Evolutionary conservation across 2,113 vertebrate species (phyloP).

Genomic region (Rhynchopsitta pachyrhyncha): DNA sequence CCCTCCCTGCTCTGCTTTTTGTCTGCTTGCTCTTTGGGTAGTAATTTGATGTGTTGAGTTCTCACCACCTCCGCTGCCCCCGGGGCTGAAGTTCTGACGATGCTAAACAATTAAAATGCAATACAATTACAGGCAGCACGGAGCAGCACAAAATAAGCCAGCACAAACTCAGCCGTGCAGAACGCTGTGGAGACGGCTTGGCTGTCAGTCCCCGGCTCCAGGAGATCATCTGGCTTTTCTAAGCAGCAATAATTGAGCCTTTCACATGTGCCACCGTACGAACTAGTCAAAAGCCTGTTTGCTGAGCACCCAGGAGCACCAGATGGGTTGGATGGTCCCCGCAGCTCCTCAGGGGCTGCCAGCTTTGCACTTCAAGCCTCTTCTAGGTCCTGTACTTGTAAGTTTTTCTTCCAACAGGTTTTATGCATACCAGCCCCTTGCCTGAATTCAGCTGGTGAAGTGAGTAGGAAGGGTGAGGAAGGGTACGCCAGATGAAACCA

Average conservation of each 20-base stretch:
- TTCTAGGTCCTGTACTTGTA: background rate
- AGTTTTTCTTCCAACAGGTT: background rate
- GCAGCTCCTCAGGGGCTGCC: background rate
- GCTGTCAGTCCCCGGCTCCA: background rate
- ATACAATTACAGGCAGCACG: conserved; percentile 32
- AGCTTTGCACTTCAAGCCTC: background rate
- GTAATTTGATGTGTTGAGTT: conserved; percentile 45
- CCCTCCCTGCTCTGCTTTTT: background rate
- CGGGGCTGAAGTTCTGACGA: background rate
- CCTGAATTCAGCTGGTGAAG: background rate
- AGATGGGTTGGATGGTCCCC: background rate
- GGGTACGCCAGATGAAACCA: background rate
- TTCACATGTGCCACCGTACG: background rate
- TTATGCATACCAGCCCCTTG: background rate
- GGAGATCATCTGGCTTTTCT: conserved; percentile 47
- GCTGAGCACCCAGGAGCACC: background rate
- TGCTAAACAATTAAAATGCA: conserved; percentile 56
- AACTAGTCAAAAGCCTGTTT: conserved; percentile 24
- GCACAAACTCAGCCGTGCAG: conserved; percentile 4
- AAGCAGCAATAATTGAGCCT: conserved; percentile 39
- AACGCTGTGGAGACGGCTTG: background rate
- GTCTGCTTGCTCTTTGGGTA: conserved; percentile 14
- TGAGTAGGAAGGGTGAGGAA: background rate
- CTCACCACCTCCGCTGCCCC: conserved; percentile 24
- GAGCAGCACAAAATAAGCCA: background rate